These are phyloP conservation scores for Rhabdomys dilectus DNA, from an alignment of 2,113 vertebrate genomes.

Conservation along the genomic window DNA sequence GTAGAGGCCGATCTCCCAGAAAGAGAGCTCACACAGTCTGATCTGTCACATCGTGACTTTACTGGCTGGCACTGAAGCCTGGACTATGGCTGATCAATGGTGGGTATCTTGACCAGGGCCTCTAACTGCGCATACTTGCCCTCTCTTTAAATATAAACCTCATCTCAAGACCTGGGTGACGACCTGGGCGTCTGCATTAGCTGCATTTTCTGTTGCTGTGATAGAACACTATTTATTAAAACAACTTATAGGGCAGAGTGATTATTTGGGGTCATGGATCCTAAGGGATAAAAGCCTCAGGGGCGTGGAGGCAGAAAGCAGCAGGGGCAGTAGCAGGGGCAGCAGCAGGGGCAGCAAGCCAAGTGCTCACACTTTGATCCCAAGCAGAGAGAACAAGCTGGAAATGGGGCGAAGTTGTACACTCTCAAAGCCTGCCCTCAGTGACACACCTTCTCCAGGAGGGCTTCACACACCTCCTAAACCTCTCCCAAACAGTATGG, in stretches of 20 bases:
- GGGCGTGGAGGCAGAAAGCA: not conserved
- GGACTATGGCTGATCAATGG: fast-evolving
- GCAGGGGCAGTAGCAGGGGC: too few relatives aligned
- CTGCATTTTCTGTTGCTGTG: not conserved
- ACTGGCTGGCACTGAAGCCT: too few relatives aligned
- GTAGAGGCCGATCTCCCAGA: not conserved
- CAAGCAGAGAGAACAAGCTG: not conserved
- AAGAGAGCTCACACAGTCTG: not conserved
- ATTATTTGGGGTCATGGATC: not conserved
- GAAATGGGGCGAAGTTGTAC: not conserved
- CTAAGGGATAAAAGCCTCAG: not conserved
- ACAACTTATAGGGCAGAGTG: not conserved
- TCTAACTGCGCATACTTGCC: not conserved
- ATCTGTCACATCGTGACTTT: not conserved
- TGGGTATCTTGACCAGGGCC: not conserved
- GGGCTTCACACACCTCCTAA: not conserved
- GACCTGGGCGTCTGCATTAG: too few relatives aligned
- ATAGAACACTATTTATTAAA: not conserved
- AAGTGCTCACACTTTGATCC: not conserved
- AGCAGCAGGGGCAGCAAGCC: not conserved
- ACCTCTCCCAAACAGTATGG: not conserved
- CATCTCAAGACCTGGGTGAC: not conserved
- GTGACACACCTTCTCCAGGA: not conserved
- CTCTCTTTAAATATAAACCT: not conserved
- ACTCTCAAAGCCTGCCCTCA: not conserved